Base-by-base conservation (phyloP, 2,113 vertebrate species). In the Felis chaus region DNA sequence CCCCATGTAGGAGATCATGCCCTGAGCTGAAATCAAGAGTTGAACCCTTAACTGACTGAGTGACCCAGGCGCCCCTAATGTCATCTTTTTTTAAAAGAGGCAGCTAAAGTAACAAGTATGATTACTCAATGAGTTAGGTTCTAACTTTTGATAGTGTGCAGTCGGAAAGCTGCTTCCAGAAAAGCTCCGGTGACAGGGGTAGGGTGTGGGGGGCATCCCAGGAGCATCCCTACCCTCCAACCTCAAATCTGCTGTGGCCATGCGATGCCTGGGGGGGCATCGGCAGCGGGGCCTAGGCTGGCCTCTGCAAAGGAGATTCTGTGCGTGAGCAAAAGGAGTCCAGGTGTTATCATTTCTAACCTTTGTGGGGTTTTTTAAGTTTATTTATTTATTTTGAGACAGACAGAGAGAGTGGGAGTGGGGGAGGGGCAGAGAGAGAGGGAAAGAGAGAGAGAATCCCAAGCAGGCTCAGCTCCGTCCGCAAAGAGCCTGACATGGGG, bases 271-370 rank as follows among this genome's bases (percentile, higher is more conserved):
- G 13, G 19, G 4, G 3, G 19, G 29, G 1, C 14, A 5, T 33
- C 18, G 18, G 7, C 15, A 0, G 0, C 0, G 27, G 27, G 12
- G 27, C 23, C 50, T 4, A 0, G 16, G 1, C 14, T 4, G 0
- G 27, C 21, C 53, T 83, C 29, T 69, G 33, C 45, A 79, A 66
- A 23, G 73, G 33, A 71, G 74, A 57, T 0, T 19, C 53, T 57
- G 14, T 21, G 31, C 7, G 18, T 6, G 0, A 21, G 66, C 29
- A 18, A 41, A 74, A 55, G 1, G 57, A 25, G 3, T 39, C 19
- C 0, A 41, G 31, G 1, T 0, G 3, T 19, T 31, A 50, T 2
- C 4, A 4, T 45, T 91, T 65, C n/a, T 18, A 63, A n/a, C 33
- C n/a, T 45, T 39, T 23, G 19, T 73, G 21, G 21, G 21, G 7